Evolutionary conservation across 1,140 invertebrate genomes (phyloP), one percentile per base, ranked within the genome.

Genomic region (Drosophila persimilis): DNA sequence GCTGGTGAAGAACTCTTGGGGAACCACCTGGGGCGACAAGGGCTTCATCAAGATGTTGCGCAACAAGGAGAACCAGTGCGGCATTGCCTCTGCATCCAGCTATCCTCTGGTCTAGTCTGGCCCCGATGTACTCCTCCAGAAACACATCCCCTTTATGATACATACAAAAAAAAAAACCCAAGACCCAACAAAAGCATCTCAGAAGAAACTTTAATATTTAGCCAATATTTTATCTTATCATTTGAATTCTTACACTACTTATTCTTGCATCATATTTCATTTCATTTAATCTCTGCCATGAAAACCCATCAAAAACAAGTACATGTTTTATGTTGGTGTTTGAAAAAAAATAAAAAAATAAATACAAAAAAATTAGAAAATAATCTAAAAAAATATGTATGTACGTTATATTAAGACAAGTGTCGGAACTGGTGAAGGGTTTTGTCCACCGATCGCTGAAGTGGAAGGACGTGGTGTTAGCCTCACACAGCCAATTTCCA

Each of bases 41-140:
- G 98, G 98, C 24, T 99, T 97, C 93, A 96, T 99, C 74, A 95
- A 95, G 92, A 98, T 99, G 95, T 93, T 95, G 4, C 94, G 97
- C 74, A 98, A 98, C 92, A 94, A 94, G 75, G 77, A 96, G 1
- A 99, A 99, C 91, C 94, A 96, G 84, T 99, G 98, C 92, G 98
- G 98, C 83, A 95, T 99, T 90, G 97, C 97, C 29, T 94, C 95
- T 15, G 90, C 92, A 55, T 96, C 98, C 62, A 96, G 95, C 77
- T 97, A 96, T 92, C 97, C 97, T 45, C 92, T 97, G 65, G 96
- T 97, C 74, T 97, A 95, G 58, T 8, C 53, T 20, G 31, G 52
- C 51, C 56, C 58, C 47, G 39, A 65, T 50, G 22, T 39, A 67
- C 44, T 53, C 17, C 47, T 47, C 44, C 20, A 2, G 20, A 20